Base-by-base conservation (phyloP, 92 coral and sea anemone species). In the Actinostola sp. region DNA sequence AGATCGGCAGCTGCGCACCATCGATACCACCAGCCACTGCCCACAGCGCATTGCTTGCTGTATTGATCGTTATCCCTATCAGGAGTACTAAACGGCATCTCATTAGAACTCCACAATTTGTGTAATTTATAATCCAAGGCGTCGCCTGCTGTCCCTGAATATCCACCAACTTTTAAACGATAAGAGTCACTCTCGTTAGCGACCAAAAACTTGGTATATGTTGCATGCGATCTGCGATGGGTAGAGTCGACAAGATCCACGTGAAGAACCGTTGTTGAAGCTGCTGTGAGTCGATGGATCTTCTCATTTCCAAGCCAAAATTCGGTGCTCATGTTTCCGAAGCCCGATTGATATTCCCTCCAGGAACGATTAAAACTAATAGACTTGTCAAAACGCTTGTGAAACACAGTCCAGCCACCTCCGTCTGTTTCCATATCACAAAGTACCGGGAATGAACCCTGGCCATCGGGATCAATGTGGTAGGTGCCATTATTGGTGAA, bases 231-330 rank as follows among this genome's bases (percentile, higher is more conserved):
- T 14, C 1, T 60, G 60, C 44, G 25, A 9, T 17, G 28, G 20
- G 13, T 48, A 10, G 11, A 0, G 32, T 61, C 79, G 16, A 44
- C 62, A 12, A 73, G 49, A 30, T 73, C 79, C 24, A 73, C 23
- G 3, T 71, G 57, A 8, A 73, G 23, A 8, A 1, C 13, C n/a
- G 50, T 46, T n/a, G 54, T 30, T 11, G n/a, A 16, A 27, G 56
- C 36, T 60, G 70, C 14, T 14, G 79, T 60, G 31, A 73, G 28
- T n/a, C 79, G 69, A 48, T 73, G 69, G 41, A 73, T 31, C 35
- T 73, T 61, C 1, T 73, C 79, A 28, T 60, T 63, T 23, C 79
- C 79, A 15, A 43, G 19, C 79, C 79, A 73, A 60, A 61, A 73
- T 46, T 73, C 79, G 9, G 44, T 29, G 29, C 15, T n/a, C 49